Conservation (phyloP, 2,888 invertebrate species). For the Drosophila subquinaria region DNA sequence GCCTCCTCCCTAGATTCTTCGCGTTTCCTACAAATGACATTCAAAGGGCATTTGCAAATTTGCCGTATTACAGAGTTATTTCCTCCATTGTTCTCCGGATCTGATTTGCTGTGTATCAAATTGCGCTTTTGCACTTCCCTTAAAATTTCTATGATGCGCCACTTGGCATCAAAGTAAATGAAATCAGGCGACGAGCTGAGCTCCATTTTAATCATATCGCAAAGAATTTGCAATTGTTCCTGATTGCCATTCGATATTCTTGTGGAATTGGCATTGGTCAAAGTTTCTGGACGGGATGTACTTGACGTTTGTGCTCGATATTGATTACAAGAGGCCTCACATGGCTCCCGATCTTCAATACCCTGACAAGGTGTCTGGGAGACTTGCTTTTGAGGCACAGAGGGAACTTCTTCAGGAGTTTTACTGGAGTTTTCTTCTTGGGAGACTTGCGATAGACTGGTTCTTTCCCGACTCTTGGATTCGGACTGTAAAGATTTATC, state of each 20-base stretch:
- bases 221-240: constrained; percentile 66
- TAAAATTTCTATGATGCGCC: constrained; percentile 75
- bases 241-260: constrained; percentile 13
- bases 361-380: not conserved
- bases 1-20: too few species aligned
- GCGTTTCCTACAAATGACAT: not conserved
- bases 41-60: not conserved
- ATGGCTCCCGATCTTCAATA: not conserved
- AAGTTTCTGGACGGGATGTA: not conserved
- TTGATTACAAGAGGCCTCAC: constrained; percentile 1
- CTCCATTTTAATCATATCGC: constrained; percentile 72
- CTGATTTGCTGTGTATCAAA: constrained; percentile 46
- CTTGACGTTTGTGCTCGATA: not conserved
- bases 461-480: not conserved
- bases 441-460: not conserved
- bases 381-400: not conserved
- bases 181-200: constrained; percentile 64
- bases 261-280: not conserved
- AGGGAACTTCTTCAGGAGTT: not conserved
- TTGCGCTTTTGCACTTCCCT: constrained; percentile 72
- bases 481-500: not conserved
- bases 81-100: not conserved
- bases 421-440: not conserved
- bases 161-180: constrained; percentile 76
- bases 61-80: not conserved